Evolutionary conservation across 2,888 invertebrate genomes (phyloP), one percentile per base, ranked within the genome.

Genomic region (Acanthosepion esculentum): DNA sequence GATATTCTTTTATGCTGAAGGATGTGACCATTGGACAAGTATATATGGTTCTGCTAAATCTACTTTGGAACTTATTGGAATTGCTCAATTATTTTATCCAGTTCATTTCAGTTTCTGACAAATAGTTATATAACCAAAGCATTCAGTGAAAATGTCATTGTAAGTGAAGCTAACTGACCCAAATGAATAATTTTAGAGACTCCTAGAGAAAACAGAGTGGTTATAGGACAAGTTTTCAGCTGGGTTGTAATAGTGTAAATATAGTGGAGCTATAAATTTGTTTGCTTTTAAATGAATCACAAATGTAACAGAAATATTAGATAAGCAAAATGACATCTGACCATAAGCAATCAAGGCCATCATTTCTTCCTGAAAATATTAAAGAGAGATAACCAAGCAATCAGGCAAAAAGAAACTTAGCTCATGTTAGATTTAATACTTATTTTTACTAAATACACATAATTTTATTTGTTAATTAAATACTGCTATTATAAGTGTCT

Each of bases 81-180:
- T 78, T 78, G 78, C 10, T 23, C 23, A 78, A 78, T n/a, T n/a
- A 78, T 78, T 78, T n/a, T 78, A 15, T n/a, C 0, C n/a, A 29
- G 59, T 59, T 59, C 23, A 59, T 59, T 59, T 23, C 23, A 59
- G 29, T 10, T 78, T 29, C 64, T 29, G 29, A 29, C 64, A 64
- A 64, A 29, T 8, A n/a, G n/a, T 78, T n/a, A 29, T 10, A 12
- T 12, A 78, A n/a, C 29, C 26, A 59, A 78, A 15, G 12, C 78
- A n/a, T 78, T n/a, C 1, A n/a, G n/a, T 78, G 78, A 78, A n/a
- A 78, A 78, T 78, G 29, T 29, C 78, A 10, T 78, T 78, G 78
- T n/a, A 78, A 78, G 8, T 78, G 78, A 78, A 78, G n/a, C 78
- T n/a, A 78, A 78, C n/a, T 78, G 78, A 78, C n/a, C 78, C 78